phyloP scores from a whole-genome alignment of 2,888 invertebrate genomes.

The Trissoscelio sp. region DNA sequence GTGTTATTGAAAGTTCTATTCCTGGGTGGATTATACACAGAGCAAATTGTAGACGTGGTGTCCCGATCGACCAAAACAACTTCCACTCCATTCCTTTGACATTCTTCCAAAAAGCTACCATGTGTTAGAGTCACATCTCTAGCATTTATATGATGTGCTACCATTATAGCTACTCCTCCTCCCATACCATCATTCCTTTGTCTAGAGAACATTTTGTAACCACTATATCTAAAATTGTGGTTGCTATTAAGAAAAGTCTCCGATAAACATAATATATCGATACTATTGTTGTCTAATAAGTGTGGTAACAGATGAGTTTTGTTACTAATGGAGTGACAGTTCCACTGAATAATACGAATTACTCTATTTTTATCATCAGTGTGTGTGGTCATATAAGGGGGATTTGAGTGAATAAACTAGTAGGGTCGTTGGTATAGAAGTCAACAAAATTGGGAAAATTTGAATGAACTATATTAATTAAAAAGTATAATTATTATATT shows the following conservation, averaged over 20 bases:
- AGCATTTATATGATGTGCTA: not conserved
- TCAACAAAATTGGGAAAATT: too few species aligned
- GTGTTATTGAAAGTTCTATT: not conserved
- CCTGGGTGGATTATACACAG: not conserved
- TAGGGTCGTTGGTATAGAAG: too few species aligned
- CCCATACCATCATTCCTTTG: not conserved
- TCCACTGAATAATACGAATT: slow-evolving; percentile 24
- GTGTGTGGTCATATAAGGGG: too few species aligned
- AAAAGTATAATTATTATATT: too few species aligned
- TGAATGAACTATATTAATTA: too few species aligned
- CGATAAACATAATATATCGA: slow-evolving; percentile 10
- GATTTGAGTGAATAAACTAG: too few species aligned
- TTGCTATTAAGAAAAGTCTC: slow-evolving; percentile 6
- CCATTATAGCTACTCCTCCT: slow-evolving; percentile 22
- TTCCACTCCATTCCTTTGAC: not conserved
- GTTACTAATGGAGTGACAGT: slow-evolving; percentile 14
- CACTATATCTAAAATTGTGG: not conserved
- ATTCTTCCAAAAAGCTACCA: not conserved
- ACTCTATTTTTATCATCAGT: too few species aligned
- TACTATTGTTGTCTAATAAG: not conserved
- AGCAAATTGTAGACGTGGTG: not conserved
- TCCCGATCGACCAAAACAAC: not conserved
- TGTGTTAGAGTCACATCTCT: not conserved
- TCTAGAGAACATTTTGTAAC: not conserved
- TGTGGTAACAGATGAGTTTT: not conserved